phyloP scores from a whole-genome alignment of 2,797 vertebrate genomes.

The Perodicticus potto region DNA sequence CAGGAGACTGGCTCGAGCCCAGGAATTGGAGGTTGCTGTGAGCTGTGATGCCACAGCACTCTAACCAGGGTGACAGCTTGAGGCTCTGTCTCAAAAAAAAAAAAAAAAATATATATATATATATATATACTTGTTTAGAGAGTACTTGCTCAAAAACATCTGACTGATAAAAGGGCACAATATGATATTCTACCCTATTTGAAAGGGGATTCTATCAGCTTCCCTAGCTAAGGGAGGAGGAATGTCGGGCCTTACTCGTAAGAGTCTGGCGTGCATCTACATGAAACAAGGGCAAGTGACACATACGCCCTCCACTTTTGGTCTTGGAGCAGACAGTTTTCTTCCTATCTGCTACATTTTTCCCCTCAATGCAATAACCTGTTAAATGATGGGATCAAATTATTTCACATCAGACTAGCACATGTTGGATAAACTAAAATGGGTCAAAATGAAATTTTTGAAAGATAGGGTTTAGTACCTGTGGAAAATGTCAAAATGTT shows the following conservation, averaged over 20 bases:
- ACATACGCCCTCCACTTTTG: background rate
- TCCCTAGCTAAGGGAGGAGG: background rate
- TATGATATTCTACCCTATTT: background rate
- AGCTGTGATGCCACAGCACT: too few relatives aligned
- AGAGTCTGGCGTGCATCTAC: background rate
- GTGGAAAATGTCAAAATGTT: slow-evolving; percentile 15
- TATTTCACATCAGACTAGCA: slow-evolving; percentile 42
- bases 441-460: slow-evolving; percentile 52
- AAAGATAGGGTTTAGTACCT: background rate
- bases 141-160: background rate
- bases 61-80: too few relatives aligned
- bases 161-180: slow-evolving; percentile 29
- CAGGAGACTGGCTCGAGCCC: too few relatives aligned
- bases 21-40: too few relatives aligned
- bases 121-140: slow-evolving; percentile 4
- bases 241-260: background rate
- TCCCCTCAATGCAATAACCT: slow-evolving; percentile 12
- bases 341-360: slow-evolving; percentile 38
- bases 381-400: slow-evolving; percentile 54
- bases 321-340: slow-evolving; percentile 44
- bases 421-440: slow-evolving; percentile 45
- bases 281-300: background rate
- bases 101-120: too few relatives aligned
- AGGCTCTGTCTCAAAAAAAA: too few relatives aligned
- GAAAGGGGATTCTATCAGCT: background rate